phyloP scores from a whole-genome alignment of 2,113 vertebrate genomes.

The zebrafish (Danio rerio) region DNA sequence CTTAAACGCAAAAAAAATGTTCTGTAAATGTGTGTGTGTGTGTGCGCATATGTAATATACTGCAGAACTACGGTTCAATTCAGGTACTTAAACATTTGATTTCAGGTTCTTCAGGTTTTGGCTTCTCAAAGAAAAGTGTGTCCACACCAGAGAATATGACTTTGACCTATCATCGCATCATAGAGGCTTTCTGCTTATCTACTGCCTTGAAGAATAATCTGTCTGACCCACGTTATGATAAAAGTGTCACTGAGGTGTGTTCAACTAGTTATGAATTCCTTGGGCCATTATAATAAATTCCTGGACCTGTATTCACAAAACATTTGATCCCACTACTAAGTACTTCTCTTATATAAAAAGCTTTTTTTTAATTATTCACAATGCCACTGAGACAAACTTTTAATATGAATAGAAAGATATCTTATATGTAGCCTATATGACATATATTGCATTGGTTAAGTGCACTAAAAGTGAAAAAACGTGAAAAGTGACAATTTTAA shows the following conservation, averaged over 20 bases:
- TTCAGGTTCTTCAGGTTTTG: conserved; percentile 79
- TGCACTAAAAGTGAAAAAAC: no score
- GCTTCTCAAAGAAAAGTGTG: conserved; percentile 84
- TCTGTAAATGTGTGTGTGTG: no score
- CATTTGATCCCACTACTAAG: not conserved
- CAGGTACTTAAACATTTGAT: not conserved
- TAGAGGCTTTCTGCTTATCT: conserved; percentile 94
- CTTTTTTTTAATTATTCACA: no score
- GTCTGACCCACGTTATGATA: conserved; percentile 85
- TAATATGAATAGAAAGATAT: no score
- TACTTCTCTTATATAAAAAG: not conserved
- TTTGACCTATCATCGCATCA: conserved; percentile 68
- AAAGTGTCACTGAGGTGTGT: conserved; percentile 84
- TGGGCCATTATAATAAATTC: not conserved
- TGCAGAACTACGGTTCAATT: not conserved
- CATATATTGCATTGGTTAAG: no score
- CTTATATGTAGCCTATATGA: no score
- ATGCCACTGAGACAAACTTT: no score
- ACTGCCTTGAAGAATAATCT: conserved; percentile 90
- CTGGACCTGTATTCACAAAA: not conserved
- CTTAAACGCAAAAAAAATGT: no score
- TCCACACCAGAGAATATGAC: conserved; percentile 75
- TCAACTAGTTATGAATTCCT: no score
- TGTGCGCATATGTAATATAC: no score
- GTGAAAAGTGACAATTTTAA: no score